Base-by-base conservation (phyloP, 1,140 invertebrate genomes). In the Araneus ventricosus region DNA sequence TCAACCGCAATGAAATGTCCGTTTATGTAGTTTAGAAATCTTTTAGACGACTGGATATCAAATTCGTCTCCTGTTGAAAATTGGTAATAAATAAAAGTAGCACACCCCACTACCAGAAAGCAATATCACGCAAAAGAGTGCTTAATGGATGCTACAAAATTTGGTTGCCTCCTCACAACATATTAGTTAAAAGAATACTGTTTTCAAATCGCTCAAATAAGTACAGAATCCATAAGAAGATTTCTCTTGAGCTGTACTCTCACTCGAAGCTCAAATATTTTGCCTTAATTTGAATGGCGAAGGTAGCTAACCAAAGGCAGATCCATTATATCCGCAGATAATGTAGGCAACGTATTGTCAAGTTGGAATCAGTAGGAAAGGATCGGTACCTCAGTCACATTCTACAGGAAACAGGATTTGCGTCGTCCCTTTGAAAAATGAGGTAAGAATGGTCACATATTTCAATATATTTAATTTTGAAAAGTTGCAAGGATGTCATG, bases 261-360 rank as follows among this genome's bases (percentile, higher is more conserved):
- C 17, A 75, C 27, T 75, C 30, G 82, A 84, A 84, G 82, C 82
- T 84, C 82, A 84, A 84, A n/a, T 30, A 45, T 52, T 84, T 45
- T 52, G 82, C 82, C 82, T 84, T 57, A 14, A 84, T 30, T 84
- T 52, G n/a, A 84, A 41, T 27, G 41, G 45, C 37, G 7, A 84
- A 24, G 82, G 82, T 84, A 84, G 82, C 41, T 84, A 84, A 84
- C 41, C 82, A 27, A 84, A 52, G 41, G 24, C 82, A 52, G 41
- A 57, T 41, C 41, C 17, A 7, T 34, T 84, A 24, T 84, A 52
- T 84, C 82, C 82, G 14, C 70, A 75, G 34, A 75, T 5, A 30
- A 67, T 27, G 63, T 22, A 75, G 30, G 30, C 17, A 75, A 30
- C 34, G 6, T 27, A 75, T 22, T 4, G 27, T 75, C 27, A 75